Evolutionary conservation across 1,140 invertebrate genomes (phyloP), one percentile per base, ranked within the genome.

Genomic region (Drosophila truncata): DNA sequence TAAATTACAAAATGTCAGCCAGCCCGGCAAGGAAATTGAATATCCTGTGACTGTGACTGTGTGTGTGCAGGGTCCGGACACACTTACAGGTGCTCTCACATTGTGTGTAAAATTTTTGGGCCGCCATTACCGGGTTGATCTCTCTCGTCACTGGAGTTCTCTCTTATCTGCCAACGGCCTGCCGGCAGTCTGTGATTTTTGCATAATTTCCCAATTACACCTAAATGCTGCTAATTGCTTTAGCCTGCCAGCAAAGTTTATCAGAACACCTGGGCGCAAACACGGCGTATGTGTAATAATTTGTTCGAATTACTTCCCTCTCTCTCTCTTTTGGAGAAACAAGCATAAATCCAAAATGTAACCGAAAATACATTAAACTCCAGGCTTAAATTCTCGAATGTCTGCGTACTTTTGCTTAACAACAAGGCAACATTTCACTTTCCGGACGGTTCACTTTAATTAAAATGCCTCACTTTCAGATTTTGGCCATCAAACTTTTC

Each of bases 181-280:
- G 20, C 9, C 18, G 64, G 27, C 66, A 71, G 66, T 23, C 67
- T 73, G 29, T 73, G 50, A 82, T 74, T 83, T 83, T 73, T 83
- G 85, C 84, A 87, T 87, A 87, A 88, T 84, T 90, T 75, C 42
- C 54, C 77, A 83, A 88, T 88, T 74, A 84, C 73, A 83, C 82
- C 62, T 66, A 81, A 88, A 81, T 63, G 49, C 33, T 65, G 63
- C 79, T 84, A 88, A 88, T 88, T 84, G 73, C 59, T 9, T 25
- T n/a, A n/a, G 25, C 39, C 46, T 31, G 61, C n/a, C 57, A 25
- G 35, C 54, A 41, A 74, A 60, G 57, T 78, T 87, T 78, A 85
- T 85, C 82, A 42, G 25, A 39, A 35, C 33, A 31, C 60, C 37
- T 27, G 46, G 3, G 66, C 46, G 60, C 78, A 80, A 71, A 83